phyloP scores from a whole-genome alignment of 2,113 vertebrate species.

The Carassius auratus region DNA sequence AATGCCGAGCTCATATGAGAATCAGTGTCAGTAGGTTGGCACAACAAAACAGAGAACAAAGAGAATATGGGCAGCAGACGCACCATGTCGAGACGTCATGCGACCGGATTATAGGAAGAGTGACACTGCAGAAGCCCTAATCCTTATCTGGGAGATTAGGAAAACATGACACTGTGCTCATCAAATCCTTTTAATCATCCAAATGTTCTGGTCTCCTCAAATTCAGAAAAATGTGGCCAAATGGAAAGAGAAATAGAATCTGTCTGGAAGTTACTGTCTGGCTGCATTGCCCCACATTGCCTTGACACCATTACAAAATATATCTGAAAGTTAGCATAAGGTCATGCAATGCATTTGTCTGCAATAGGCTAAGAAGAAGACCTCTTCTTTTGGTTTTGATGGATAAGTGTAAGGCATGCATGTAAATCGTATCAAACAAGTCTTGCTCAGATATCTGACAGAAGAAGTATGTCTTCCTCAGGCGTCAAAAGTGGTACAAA shows the following conservation, averaged over 20 bases:
- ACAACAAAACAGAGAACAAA: slow-evolving; percentile 35
- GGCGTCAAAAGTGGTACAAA: neutral
- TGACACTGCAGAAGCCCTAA: slow-evolving; percentile 68
- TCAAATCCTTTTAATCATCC: slow-evolving; percentile 74
- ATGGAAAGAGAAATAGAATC: neutral
- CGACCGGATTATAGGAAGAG: slow-evolving; percentile 64
- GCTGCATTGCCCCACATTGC: neutral
- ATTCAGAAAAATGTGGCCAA: slow-evolving; percentile 37
- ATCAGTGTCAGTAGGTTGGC: slow-evolving; percentile 41
- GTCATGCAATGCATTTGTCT: neutral
- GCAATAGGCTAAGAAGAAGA: neutral
- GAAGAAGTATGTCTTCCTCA: slow-evolving; percentile 7
- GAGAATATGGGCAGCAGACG: slow-evolving; percentile 39
- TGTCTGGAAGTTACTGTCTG: slow-evolving; percentile 28
- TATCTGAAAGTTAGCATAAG: neutral
- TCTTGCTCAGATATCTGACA: neutral
- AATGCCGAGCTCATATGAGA: slow-evolving; percentile 18
- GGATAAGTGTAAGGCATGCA: slow-evolving; percentile 7
- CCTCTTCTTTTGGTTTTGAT: neutral
- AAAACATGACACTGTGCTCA: slow-evolving; percentile 70
- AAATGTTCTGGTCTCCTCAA: slow-evolving; percentile 63
- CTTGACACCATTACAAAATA: neutral
- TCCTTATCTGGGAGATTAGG: slow-evolving; percentile 72
- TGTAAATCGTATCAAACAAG: slow-evolving; percentile 3
- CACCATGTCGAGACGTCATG: slow-evolving; percentile 49